These are phyloP conservation scores for Cheracebus regulus DNA, from an alignment of 2,797 vertebrate genomes.

Conservation along the genomic window DNA sequence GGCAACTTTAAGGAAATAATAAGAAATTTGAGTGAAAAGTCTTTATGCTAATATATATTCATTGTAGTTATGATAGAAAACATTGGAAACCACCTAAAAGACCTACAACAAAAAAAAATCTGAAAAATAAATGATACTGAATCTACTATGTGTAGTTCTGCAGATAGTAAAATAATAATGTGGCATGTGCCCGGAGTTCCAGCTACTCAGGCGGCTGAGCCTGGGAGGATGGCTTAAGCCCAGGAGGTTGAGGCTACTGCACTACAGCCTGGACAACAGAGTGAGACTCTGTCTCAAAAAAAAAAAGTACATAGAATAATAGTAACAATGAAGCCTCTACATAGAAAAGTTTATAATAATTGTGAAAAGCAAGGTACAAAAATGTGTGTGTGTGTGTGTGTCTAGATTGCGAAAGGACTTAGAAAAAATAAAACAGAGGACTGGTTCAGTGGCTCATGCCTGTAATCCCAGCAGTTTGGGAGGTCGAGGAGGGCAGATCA, in stretches of 20 bases:
- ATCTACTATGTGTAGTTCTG: not conserved
- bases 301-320: not conserved
- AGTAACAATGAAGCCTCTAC: not conserved
- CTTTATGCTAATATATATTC: not conserved
- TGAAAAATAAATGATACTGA: not conserved
- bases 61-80: not conserved
- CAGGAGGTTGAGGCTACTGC: too few relatives aligned
- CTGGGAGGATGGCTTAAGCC: too few relatives aligned
- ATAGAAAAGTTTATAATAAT: constrained; percentile 19
- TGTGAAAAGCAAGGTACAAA: not conserved
- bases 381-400: not conserved
- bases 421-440: not conserved
- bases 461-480: too few relatives aligned
- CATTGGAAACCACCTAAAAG: not conserved
- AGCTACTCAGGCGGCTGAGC: too few relatives aligned
- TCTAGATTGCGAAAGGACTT: not conserved
- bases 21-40: constrained; percentile 16
- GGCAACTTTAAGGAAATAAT: not conserved
- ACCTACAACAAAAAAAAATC: not conserved
- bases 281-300: too few relatives aligned
- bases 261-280: too few relatives aligned
- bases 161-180: not conserved
- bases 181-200: too few relatives aligned
- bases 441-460: too few relatives aligned
- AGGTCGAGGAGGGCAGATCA: too few relatives aligned